phyloP scores from a whole-genome alignment of 2,113 vertebrate species.

The Peucedramus taeniatus region DNA sequence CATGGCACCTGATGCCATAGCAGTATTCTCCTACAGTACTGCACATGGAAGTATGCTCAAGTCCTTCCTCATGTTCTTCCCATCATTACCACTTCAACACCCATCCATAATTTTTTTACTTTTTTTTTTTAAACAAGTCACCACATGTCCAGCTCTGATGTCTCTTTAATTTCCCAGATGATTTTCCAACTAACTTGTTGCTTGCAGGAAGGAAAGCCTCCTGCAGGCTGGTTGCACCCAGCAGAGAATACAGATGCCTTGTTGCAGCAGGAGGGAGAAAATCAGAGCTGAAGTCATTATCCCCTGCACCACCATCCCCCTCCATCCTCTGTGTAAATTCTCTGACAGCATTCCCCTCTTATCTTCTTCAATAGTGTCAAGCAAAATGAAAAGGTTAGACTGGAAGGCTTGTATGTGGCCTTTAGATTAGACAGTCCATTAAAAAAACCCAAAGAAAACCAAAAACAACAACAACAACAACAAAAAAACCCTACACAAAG shows the following conservation, averaged over 20 bases:
- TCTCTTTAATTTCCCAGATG: background rate
- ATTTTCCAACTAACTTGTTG: background rate
- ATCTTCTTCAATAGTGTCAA: background rate
- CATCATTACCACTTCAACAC: background rate
- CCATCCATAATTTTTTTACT: fast-evolving
- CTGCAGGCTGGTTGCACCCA: background rate
- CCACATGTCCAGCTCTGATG: background rate
- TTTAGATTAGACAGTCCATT: background rate
- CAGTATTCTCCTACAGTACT: background rate
- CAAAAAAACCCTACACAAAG: background rate
- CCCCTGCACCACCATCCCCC: background rate
- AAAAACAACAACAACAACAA: background rate
- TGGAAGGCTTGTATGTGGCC: background rate
- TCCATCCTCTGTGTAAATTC: background rate
- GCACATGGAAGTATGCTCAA: background rate
- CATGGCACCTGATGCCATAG: background rate
- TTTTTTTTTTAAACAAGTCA: background rate
- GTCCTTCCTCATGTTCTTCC: fast-evolving
- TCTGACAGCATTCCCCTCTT: background rate
- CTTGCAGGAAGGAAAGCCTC: background rate
- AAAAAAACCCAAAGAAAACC: background rate
- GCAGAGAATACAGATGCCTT: constrained; percentile 12
- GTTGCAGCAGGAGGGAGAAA: background rate
- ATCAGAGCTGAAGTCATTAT: background rate
- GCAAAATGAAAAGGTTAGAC: constrained; percentile 46